These are phyloP conservation scores for Thalassophryne amazonica DNA, from an alignment of 2,797 vertebrate species.

Conservation along the genomic window DNA sequence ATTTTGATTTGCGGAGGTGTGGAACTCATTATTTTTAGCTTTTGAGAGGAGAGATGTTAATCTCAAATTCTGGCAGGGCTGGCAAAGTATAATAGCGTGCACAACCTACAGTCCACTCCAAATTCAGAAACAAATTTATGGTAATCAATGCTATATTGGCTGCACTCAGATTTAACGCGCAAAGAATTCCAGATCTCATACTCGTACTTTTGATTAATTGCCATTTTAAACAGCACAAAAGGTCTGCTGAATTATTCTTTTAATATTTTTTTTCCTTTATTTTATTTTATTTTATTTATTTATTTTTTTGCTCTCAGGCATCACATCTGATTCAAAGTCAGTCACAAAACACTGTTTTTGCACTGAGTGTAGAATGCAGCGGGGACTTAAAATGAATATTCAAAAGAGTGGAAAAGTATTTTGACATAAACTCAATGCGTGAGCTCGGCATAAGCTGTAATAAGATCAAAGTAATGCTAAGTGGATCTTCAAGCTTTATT, in stretches of 20 bases:
- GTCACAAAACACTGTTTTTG: slow-evolving; percentile 27
- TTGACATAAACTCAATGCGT: slow-evolving; percentile 69
- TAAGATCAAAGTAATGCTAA: slow-evolving; percentile 81
- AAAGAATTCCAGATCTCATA: slow-evolving; percentile 10
- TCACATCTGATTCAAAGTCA: slow-evolving; percentile 39
- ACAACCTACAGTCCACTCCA: slow-evolving; percentile 12
- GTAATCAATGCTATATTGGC: slow-evolving; percentile 1
- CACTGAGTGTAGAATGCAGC: slow-evolving; percentile 18
- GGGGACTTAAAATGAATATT: slow-evolving; percentile 67
- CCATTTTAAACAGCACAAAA: slow-evolving; percentile 29
- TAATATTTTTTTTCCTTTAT: not conserved
- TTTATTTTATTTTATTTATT: too few species aligned
- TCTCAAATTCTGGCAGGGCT: not conserved
- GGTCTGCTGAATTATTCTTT: slow-evolving; percentile 23
- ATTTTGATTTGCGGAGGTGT: not conserved
- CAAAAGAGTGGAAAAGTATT: slow-evolving; percentile 69
- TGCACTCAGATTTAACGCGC: slow-evolving; percentile 16
- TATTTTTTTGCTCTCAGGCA: too few species aligned
- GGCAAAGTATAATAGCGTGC: slow-evolving; percentile 11
- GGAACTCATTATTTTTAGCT: not conserved
- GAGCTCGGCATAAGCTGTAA: slow-evolving; percentile 70
- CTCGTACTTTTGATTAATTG: slow-evolving; percentile 12
- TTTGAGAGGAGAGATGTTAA: not conserved
- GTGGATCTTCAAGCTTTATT: slow-evolving; percentile 78
- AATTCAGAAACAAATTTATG: slow-evolving; percentile 15